Percentiles rank a stretch among this genome's conserved stretches.
phyloP scores from a whole-genome alignment of 1,140 invertebrate genomes.

The Pemphigus obesinymphae region DNA sequence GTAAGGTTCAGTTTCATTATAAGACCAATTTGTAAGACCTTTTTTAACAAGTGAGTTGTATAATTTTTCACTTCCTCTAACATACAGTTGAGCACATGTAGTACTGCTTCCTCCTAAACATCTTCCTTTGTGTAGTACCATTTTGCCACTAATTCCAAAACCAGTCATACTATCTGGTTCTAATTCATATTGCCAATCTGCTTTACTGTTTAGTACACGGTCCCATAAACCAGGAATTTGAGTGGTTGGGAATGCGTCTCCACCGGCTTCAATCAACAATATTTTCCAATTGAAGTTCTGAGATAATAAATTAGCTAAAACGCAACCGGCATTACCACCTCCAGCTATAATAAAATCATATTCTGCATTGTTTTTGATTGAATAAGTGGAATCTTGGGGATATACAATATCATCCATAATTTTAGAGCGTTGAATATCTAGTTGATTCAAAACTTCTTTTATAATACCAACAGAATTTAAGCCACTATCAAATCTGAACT shows the following conservation, averaged over 20 bases:
- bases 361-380: neutral
- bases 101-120: conserved; percentile 75
- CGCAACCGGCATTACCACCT: conserved; percentile 53
- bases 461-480: conserved; percentile 19
- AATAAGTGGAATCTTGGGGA: conserved; percentile 1
- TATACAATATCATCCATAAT: conserved; percentile 24
- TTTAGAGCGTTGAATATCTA: conserved; percentile 11
- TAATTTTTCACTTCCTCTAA: conserved; percentile 85
- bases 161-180: conserved; percentile 60
- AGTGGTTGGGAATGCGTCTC: conserved; percentile 56
- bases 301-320: conserved; percentile 56
- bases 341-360: conserved; percentile 46
- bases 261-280: conserved; percentile 60
- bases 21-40: conserved; percentile 66
- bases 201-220: neutral
- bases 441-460: neutral
- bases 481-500: conserved; percentile 28
- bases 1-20: conserved; percentile 64
- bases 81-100: conserved; percentile 94
- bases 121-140: conserved; percentile 57
- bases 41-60: conserved; percentile 87
- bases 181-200: conserved; percentile 25
- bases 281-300: conserved; percentile 53
- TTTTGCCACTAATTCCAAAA: conserved; percentile 27
- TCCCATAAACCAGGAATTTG: conserved; percentile 41